Percentiles rank a stretch among this genome's conserved stretches.
Conservation (phyloP, 2,888 invertebrate genomes). For the Melitaea athalia region DNA sequence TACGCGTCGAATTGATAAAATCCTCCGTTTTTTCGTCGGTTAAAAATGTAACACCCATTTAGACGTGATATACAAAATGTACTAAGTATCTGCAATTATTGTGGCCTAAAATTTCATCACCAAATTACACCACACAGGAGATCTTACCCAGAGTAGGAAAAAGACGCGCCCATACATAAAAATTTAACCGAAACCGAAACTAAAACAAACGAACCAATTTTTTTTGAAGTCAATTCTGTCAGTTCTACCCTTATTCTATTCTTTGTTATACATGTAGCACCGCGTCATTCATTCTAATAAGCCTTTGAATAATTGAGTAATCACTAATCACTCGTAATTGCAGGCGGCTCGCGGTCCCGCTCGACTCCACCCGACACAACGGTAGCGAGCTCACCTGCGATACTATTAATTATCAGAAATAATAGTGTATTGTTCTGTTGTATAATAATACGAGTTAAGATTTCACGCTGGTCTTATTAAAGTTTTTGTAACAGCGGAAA, state of each 20-base stretch:
- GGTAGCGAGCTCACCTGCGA: constrained; percentile 32
- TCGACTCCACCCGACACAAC: constrained; percentile 9
- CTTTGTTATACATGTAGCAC: constrained; percentile 48
- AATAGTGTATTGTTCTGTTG: constrained; percentile 15
- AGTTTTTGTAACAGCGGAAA: not conserved
- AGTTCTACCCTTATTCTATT: constrained; percentile 26
- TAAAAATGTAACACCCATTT: no score
- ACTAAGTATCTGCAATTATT: no score
- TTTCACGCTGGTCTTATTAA: constrained; percentile 16
- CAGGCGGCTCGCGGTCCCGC: constrained; percentile 18
- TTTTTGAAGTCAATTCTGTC: not conserved
- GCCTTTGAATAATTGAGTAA: constrained; percentile 68
- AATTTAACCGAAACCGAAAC: no score
- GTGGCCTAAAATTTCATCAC: no score
- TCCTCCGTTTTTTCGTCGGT: no score
- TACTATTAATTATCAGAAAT: constrained; percentile 23
- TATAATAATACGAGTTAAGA: constrained; percentile 12
- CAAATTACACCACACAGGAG: not conserved
- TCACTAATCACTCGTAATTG: constrained; percentile 57
- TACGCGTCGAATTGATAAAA: no score
- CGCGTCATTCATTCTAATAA: constrained; percentile 77
- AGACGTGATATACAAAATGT: no score
- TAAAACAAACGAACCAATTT: not conserved
- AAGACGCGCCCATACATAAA: no score
- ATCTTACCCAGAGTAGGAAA: no score